These are phyloP conservation scores for Malaclemys terrapin DNA, from an alignment of 2,113 vertebrate species.

Conservation along the genomic window DNA sequence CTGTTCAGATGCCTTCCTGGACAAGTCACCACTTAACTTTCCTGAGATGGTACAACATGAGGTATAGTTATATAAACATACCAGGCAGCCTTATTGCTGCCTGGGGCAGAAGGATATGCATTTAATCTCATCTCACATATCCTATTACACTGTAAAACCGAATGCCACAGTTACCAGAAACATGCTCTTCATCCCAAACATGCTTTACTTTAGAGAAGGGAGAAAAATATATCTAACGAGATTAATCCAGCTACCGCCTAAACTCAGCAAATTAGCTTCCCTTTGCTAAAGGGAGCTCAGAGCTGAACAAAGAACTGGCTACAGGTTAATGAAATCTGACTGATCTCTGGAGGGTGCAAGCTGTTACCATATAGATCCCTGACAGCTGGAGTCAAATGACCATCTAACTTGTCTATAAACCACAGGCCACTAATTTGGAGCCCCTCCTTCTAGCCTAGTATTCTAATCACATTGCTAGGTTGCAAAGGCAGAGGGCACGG, in stretches of 20 bases:
- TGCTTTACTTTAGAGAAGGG: background rate
- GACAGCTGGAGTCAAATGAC: conserved; percentile 58
- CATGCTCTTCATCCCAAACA: background rate
- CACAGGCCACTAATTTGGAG: background rate
- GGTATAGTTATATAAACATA: conserved; percentile 2
- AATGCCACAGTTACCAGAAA: conserved; percentile 2
- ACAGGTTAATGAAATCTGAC: conserved; percentile 67
- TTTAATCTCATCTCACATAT: conserved; percentile 33
- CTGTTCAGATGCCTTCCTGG: conserved; percentile 18
- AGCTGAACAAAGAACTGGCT: conserved; percentile 32
- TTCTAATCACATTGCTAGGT: background rate
- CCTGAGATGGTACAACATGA: background rate
- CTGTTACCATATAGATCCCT: conserved; percentile 23
- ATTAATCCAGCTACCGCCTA: conserved; percentile 16
- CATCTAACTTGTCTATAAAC: conserved; percentile 12
- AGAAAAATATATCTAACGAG: conserved; percentile 31
- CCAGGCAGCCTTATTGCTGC: background rate
- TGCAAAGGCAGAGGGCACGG: conserved; percentile 3
- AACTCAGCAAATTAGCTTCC: conserved; percentile 37
- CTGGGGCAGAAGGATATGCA: background rate
- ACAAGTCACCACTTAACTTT: conserved; percentile 17
- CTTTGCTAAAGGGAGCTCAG: background rate
- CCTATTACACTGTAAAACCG: background rate
- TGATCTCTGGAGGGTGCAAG: conserved; percentile 58
- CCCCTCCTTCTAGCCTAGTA: background rate